Evolutionary conservation across 1,140 invertebrate genomes (phyloP).

Genomic region (Leucophenga varia): DNA sequence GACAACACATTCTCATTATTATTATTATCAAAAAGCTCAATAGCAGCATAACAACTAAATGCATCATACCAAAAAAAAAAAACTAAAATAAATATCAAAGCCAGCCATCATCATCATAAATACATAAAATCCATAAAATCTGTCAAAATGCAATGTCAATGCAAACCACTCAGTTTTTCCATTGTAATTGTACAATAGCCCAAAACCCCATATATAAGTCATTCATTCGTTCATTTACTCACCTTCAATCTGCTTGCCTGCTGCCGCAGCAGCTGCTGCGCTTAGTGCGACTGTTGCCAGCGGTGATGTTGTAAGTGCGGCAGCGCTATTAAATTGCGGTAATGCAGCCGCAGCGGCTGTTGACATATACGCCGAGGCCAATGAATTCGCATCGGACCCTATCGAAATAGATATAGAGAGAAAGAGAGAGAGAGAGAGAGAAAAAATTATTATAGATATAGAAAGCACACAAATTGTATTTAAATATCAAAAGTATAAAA

Average conservation of each 20-base stretch:
- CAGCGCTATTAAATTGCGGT: conserved; percentile 50
- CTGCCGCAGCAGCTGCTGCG: conserved; percentile 66
- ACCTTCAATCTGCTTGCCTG: conserved; percentile 84
- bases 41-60: too few species aligned
- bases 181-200: not conserved
- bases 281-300: conserved; percentile 64
- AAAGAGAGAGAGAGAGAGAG: not conserved
- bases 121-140: not conserved
- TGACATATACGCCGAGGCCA: conserved; percentile 55
- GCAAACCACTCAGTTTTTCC: too few species aligned
- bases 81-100: too few species aligned
- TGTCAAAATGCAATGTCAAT: not conserved
- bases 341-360: conserved; percentile 43
- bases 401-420: not conserved
- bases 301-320: conserved; percentile 48
- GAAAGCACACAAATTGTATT: conserved; percentile 8
- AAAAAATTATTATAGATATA: not conserved
- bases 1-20: too few species aligned
- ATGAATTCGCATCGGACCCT: conserved; percentile 55
- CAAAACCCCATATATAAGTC: too few species aligned
- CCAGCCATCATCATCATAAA: not conserved
- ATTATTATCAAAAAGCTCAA: too few species aligned
- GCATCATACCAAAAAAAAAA: too few species aligned
- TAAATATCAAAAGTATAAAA: not conserved
- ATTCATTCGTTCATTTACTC: conserved; percentile 21